These are phyloP conservation scores for Coregonus clupeaformis DNA, from an alignment of 2,113 vertebrate species.

Conservation along the genomic window DNA sequence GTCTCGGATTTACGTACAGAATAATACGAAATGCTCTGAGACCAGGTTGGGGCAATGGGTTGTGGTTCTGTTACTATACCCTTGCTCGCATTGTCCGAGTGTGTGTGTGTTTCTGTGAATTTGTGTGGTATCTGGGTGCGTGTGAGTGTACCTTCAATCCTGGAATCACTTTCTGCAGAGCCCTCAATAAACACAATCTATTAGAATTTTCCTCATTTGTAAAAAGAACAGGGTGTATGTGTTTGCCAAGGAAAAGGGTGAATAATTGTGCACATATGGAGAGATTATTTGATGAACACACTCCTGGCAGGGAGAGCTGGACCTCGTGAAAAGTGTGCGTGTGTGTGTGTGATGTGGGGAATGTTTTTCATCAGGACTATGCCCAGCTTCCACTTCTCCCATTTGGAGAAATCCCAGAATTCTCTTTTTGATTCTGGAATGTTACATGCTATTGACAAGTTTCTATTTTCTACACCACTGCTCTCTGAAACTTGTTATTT, in stretches of 20 bases:
- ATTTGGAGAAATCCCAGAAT: too few species aligned
- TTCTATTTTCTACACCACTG: too few species aligned
- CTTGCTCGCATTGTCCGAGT: not conserved
- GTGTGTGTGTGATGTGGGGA: too few species aligned
- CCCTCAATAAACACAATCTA: constrained; percentile 30
- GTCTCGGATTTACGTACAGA: too few species aligned
- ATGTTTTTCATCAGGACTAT: too few species aligned
- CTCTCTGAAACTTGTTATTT: too few species aligned
- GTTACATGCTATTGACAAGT: too few species aligned
- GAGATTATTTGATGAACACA: constrained; percentile 29
- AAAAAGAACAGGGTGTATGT: constrained; percentile 11
- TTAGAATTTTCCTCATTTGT: not conserved
- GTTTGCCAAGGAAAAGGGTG: constrained; percentile 31
- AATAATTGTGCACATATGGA: constrained; percentile 35
- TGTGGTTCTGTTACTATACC: too few species aligned
- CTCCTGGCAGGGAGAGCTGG: constrained; percentile 8
- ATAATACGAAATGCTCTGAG: too few species aligned
- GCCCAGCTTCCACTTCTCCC: too few species aligned
- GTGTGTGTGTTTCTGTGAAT: not conserved
- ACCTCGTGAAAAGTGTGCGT: not conserved
- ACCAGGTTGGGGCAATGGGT: too few species aligned
- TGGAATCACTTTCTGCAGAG: constrained; percentile 29
- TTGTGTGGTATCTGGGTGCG: constrained; percentile 4
- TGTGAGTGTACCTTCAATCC: constrained; percentile 10
- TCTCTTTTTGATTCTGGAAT: too few species aligned